Conservation (phyloP, 1,140 invertebrate species). For the Drosophila sp. region DNA sequence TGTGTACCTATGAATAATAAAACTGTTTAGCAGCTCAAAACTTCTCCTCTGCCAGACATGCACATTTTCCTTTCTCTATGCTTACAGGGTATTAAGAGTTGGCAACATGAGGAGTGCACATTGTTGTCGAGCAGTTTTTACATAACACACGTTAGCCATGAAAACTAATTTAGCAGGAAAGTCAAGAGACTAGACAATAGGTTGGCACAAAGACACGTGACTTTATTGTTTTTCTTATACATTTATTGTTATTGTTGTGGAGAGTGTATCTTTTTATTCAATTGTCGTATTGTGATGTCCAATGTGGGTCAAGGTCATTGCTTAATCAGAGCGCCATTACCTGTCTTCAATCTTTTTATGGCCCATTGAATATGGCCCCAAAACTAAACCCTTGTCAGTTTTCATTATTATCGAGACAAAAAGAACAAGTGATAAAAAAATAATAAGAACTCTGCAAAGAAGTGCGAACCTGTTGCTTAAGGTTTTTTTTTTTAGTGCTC, state of each 20-base stretch:
- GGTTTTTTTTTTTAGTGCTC: slow-evolving; percentile 42
- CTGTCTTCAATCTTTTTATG: slow-evolving; percentile 69
- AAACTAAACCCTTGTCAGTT: slow-evolving; percentile 27
- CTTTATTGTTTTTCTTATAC: slow-evolving; percentile 34
- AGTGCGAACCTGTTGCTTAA: slow-evolving; percentile 70
- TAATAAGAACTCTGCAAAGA: slow-evolving; percentile 29
- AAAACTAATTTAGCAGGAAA: slow-evolving; percentile 37
- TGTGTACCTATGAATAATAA: neutral
- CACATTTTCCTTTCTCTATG: too few relatives aligned
- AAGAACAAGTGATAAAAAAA: slow-evolving; percentile 38
- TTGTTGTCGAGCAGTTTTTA: slow-evolving; percentile 13
- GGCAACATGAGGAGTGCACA: neutral
- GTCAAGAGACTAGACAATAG: slow-evolving; percentile 22
- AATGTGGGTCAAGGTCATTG: slow-evolving; percentile 72
- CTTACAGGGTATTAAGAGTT: neutral
- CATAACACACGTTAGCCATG: slow-evolving; percentile 16
- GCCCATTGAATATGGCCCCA: slow-evolving; percentile 33
- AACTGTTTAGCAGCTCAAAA: neutral
- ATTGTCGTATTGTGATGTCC: neutral
- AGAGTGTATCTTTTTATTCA: slow-evolving; percentile 2
- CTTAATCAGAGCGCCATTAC: slow-evolving; percentile 61
- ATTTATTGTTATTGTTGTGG: slow-evolving; percentile 27
- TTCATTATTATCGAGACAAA: slow-evolving; percentile 30
- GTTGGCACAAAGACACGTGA: slow-evolving; percentile 20
- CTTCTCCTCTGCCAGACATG: too few relatives aligned